These are phyloP conservation scores for Chorisops tibialis DNA, from an alignment of 2,888 invertebrate species.

Conservation along the genomic window DNA sequence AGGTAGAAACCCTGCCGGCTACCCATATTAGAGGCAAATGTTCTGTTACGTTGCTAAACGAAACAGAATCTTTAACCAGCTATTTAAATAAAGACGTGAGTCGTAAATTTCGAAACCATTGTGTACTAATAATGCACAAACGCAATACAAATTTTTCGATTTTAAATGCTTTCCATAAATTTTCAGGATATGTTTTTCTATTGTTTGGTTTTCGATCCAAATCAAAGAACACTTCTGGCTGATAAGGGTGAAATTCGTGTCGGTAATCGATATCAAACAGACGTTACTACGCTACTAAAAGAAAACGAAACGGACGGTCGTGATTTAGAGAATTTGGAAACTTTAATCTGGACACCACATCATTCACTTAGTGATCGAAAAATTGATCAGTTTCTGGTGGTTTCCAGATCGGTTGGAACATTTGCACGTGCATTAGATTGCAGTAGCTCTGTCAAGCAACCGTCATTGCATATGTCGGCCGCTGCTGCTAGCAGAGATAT, in stretches of 20 bases:
- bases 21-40: constrained; percentile 99
- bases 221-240: constrained; percentile 96
- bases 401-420: constrained; percentile 92
- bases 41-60: constrained; percentile 96
- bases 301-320: constrained; percentile 65
- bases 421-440: constrained; percentile 98
- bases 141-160: background rate
- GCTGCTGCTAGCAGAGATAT: constrained; percentile 98
- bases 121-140: background rate
- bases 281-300: constrained; percentile 76
- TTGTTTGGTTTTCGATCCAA: constrained; percentile 98
- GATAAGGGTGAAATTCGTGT: constrained; percentile 95
- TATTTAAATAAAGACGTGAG: constrained; percentile 93
- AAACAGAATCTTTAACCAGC: constrained; percentile 93
- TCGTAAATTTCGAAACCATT: constrained; percentile 18
- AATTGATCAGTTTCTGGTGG: constrained; percentile 98
- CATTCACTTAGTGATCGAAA: constrained; percentile 90
- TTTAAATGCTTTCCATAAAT: constrained; percentile 40
- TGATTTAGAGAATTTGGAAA: constrained; percentile 75
- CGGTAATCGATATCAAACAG: constrained; percentile 96
- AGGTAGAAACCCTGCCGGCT: constrained; percentile 96
- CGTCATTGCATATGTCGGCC: constrained; percentile 98
- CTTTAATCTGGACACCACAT: constrained; percentile 91
- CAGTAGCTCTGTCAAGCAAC: constrained; percentile 96
- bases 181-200: constrained; percentile 98